Conservation (phyloP, 2,797 vertebrate species). For the Miichthys miiuy region DNA sequence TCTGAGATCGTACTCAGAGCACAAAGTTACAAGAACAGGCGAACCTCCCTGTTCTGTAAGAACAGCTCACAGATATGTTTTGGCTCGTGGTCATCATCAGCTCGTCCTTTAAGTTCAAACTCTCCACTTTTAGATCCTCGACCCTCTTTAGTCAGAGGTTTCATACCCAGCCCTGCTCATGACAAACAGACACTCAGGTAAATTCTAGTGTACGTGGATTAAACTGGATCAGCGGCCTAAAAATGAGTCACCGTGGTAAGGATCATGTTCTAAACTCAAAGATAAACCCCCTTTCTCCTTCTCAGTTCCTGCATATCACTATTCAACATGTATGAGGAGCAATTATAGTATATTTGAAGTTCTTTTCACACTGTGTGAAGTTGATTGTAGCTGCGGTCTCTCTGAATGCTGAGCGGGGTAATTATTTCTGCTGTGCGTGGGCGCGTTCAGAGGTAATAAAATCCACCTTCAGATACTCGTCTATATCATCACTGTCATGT, state of each 20-base stretch:
- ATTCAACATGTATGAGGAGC: not conserved
- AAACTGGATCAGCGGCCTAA: not conserved
- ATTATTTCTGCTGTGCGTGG: conserved; percentile 36
- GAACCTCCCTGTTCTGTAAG: too few relatives aligned
- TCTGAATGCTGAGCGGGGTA: not conserved
- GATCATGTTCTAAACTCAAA: not conserved
- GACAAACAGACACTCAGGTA: accelerated
- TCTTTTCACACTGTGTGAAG: not conserved
- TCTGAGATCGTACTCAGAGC: too few relatives aligned
- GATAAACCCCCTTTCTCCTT: accelerated
- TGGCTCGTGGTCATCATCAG: too few relatives aligned
- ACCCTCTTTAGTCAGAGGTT: not conserved
- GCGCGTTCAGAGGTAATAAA: conserved; percentile 15
- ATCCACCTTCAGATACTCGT: not conserved
- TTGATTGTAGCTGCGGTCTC: not conserved
- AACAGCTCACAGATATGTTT: too few relatives aligned
- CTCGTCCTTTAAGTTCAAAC: too few relatives aligned
- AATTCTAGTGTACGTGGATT: not conserved
- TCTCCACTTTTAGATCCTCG: not conserved
- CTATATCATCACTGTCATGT: not conserved
- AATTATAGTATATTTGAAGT: not conserved
- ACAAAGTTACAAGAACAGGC: too few relatives aligned
- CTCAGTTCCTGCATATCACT: not conserved
- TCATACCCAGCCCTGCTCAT: accelerated
- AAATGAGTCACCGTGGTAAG: not conserved